Base-by-base conservation (phyloP, 2,888 invertebrate genomes). In the Orthonychiurus folsomi region DNA sequence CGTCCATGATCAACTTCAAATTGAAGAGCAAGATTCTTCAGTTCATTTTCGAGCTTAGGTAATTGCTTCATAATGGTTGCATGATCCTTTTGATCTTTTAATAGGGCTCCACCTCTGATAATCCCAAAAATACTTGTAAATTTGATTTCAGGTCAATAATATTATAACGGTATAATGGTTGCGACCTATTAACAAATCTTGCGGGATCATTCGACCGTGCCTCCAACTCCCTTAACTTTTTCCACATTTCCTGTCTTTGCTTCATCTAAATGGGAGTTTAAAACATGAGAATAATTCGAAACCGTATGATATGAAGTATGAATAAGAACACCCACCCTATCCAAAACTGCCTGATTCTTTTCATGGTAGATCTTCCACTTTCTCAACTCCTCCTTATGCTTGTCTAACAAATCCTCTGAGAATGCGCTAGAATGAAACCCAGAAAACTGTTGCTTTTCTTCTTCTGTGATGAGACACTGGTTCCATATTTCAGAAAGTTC, bases 161-260 rank as follows among this genome's bases (percentile, higher is more conserved):
- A n/a, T n/a, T n/a, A n/a, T n/a, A n/a, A n/a, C n/a, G n/a, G n/a
- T n/a, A n/a, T n/a, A n/a, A n/a, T n/a, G n/a, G n/a, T n/a, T n/a
- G n/a, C n/a, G n/a, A 68, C 68, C 68, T 63, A 21, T 68, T 68
- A 1, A 65, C 62, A 54, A 68, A 68, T 24, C 66, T 55, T 2
- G 66, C 59, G 20, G 68, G 68, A 48, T 68, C 68, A n/a, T 62
- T 56, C 3, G 66, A 64, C 53, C 59, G 56, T 1, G 64, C 60
- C 20, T 68, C 68, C 20, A 68, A 52, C 28, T 68, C 68, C 9
- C 60, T 50, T 15, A 68, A 52, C 15, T 56, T 61, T n/a, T 24
- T 62, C 68, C 68, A 68, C 68, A 68, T 68, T 2, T 65, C 48
- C 3, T 68, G 63, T 9, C 68, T 58, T 37, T 64, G 64, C 23